A percentile compares a stretch with the other conserved stretches of the same genome.
Conservation (phyloP, 1,140 invertebrate genomes). For the Grapholita molesta region DNA sequence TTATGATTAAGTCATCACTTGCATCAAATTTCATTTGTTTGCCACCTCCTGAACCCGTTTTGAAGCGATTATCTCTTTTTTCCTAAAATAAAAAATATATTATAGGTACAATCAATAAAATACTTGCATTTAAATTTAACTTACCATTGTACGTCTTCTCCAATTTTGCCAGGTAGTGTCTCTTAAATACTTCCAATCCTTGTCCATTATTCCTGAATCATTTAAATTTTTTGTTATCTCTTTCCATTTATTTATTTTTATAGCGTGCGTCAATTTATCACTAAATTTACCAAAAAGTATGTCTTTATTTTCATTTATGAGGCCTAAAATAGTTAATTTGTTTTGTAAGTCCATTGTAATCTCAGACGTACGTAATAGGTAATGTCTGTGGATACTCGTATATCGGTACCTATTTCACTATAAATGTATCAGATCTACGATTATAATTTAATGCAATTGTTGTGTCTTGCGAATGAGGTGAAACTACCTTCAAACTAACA, state of each 20-base stretch:
- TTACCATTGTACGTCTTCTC: neutral
- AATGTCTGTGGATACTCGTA: neutral
- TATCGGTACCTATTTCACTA: neutral
- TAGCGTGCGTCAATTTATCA: neutral
- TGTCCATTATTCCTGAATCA: neutral
- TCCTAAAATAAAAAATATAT: no score
- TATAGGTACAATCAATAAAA: neutral
- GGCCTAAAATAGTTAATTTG: no score
- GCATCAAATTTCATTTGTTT: constrained; percentile 15
- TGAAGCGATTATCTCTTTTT: neutral
- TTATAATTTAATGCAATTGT: no score
- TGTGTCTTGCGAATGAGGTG: no score
- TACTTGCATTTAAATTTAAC: neutral
- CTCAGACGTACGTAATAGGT: no score
- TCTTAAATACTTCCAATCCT: neutral
- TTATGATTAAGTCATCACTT: neutral
- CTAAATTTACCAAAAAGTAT: no score
- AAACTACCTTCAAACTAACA: neutral
- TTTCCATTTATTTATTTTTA: constrained; percentile 1
- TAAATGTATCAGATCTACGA: no score
- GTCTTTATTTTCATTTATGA: no score
- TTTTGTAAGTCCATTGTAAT: no score
- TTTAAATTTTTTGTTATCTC: neutral
- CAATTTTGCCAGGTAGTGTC: constrained; percentile 11
- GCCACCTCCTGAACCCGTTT: neutral